Conservation (phyloP, 2,888 invertebrate species). For the Neuroscelio doddi region DNA sequence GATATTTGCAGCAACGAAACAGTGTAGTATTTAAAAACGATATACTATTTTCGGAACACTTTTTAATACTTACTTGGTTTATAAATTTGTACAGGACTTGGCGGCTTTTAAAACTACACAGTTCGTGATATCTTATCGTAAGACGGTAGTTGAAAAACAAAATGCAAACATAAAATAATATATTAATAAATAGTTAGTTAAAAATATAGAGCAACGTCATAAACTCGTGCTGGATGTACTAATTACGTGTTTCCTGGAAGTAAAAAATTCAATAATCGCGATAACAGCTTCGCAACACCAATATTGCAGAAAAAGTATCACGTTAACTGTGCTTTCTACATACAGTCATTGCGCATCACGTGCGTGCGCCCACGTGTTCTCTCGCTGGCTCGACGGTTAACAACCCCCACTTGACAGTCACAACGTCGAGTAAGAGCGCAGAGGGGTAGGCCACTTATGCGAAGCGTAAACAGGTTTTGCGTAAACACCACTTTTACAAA, state of each 20-base stretch:
- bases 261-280: neutral
- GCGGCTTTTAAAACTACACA: too few species aligned
- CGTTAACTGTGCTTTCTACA: constrained; percentile 23
- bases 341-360: constrained; percentile 46
- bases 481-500: constrained; percentile 52
- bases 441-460: constrained; percentile 51
- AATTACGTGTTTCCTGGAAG: neutral
- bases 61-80: too few species aligned
- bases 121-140: too few species aligned
- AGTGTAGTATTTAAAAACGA: too few species aligned
- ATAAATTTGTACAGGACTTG: too few species aligned
- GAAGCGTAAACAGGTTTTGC: constrained; percentile 51
- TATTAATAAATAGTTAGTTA: too few species aligned
- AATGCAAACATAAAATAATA: too few species aligned
- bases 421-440: constrained; percentile 37
- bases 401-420: constrained; percentile 45
- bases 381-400: constrained; percentile 42
- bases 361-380: constrained; percentile 49
- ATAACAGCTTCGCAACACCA: neutral
- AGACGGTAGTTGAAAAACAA: too few species aligned
- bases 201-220: too few species aligned
- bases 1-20: too few species aligned
- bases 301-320: constrained; percentile 12
- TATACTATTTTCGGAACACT: too few species aligned
- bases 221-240: too few species aligned